These are phyloP conservation scores for Choristoneura fumiferana DNA, from an alignment of 1,140 invertebrate genomes.

Conservation along the genomic window DNA sequence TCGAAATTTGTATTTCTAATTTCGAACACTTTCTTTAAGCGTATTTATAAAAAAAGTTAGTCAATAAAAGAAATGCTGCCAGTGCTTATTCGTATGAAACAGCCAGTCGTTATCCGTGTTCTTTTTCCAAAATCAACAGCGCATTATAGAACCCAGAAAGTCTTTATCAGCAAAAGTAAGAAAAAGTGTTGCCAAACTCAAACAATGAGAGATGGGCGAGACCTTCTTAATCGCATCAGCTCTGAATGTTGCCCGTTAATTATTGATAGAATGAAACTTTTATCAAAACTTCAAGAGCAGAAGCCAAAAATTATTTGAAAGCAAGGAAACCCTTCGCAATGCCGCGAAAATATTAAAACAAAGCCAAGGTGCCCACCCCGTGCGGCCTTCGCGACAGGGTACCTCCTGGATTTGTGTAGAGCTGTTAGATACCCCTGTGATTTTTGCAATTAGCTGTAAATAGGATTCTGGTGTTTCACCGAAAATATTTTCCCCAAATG, in stretches of 20 bases:
- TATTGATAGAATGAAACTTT: conserved; percentile 79
- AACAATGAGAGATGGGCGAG: conserved; percentile 28
- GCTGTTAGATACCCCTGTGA: conserved; percentile 32
- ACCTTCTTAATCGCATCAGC: conserved; percentile 74
- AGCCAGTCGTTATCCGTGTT: too few relatives aligned
- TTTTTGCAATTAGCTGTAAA: too few relatives aligned
- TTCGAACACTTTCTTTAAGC: too few relatives aligned
- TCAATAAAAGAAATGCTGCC: too few relatives aligned
- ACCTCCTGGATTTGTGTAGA: conserved; percentile 45
- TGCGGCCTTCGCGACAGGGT: conserved; percentile 59
- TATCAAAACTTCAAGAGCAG: conserved; percentile 78
- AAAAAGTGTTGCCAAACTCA: conserved; percentile 15
- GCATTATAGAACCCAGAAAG: too few relatives aligned
- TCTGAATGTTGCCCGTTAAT: conserved; percentile 69
- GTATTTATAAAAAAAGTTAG: too few relatives aligned
- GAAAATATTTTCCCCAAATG: too few relatives aligned
- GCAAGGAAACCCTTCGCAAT: conserved; percentile 77
- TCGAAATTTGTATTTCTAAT: too few relatives aligned
- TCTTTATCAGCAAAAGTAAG: conserved; percentile 6
- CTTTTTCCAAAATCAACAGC: too few relatives aligned
- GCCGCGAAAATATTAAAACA: conserved; percentile 78
- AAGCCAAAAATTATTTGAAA: conserved; percentile 77
- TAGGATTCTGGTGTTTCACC: too few relatives aligned
- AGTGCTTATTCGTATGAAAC: too few relatives aligned
- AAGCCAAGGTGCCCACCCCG: conserved; percentile 68